Evolutionary conservation across 2,113 vertebrate species (phyloP), one percentile per base, ranked within the genome.

Genomic region (Boulengerochromis microlepis): DNA sequence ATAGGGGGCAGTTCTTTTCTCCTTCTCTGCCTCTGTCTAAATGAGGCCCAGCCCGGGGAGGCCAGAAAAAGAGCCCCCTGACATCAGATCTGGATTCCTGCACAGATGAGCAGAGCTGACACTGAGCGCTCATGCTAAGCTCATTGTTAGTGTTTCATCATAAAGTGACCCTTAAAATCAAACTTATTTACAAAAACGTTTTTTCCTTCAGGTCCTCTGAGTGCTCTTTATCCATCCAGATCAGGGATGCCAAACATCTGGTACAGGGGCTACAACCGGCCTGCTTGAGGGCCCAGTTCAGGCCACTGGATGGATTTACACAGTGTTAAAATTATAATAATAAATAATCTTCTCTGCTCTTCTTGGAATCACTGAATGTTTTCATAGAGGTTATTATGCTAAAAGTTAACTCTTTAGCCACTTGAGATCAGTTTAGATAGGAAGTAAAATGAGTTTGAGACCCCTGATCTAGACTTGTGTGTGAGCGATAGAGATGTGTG

Each of bases 41-140:
- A 95, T 88, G 94, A 95, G 93, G 92, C 93, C 88, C 91, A 74
- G 84, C 84, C 33, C 66, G 5, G 91, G 91, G 89, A 88, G 86
- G 33, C 61, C 86, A 89, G 85, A 61, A 85, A 86, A 83, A 61
- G 40, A 82, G 84, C 83, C 89, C 83, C 56, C 54, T 81, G 87
- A 86, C 80, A 69, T 57, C 59, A 74, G 19, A 76, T 76, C 42
- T 47, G 42, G 71, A 50, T 50, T 47, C 16, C 42, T 76, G 42
- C 40, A 76, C 69, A 76, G 8, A 47, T 10, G 40, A 47, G 45
- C 10, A 9, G 26, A 78, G 26, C 26, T 52, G 74, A 78, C 26
- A 52, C 74, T 52, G 26, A 78, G 45, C 3, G 5, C 26, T 78
- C 42, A 3, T 52, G 11, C 45, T 31, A 33, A 78, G 74, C 45